Evolutionary conservation across 2,888 invertebrate species (phyloP).

Genomic region (Microchrysa polita): DNA sequence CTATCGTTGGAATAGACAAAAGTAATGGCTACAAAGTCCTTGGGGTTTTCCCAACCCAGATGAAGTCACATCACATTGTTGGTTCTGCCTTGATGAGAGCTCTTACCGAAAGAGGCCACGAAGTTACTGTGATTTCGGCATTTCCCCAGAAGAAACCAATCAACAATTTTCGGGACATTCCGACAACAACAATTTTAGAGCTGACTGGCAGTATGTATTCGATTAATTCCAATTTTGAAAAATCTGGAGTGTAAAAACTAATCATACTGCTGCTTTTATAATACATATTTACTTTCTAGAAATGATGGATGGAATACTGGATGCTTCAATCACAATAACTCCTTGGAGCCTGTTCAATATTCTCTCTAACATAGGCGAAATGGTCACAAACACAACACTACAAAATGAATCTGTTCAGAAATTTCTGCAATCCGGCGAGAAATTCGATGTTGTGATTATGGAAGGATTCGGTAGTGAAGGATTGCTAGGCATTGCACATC

Average conservation of each 20-base stretch:
- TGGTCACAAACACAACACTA: slow-evolving; percentile 54
- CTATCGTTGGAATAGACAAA: background rate
- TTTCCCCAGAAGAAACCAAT: slow-evolving; percentile 50
- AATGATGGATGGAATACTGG: too few relatives aligned
- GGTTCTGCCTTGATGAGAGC: slow-evolving; percentile 59
- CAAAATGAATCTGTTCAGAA: slow-evolving; percentile 53
- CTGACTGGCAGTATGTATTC: too few relatives aligned
- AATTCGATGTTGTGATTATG: slow-evolving; percentile 58
- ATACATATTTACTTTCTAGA: too few relatives aligned
- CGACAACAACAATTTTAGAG: slow-evolving; percentile 47
- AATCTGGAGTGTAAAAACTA: too few relatives aligned
- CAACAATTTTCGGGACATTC: slow-evolving; percentile 50
- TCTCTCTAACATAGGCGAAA: slow-evolving; percentile 52
- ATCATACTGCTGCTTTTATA: too few relatives aligned
- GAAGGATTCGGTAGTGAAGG: slow-evolving; percentile 63
- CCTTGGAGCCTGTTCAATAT: too few relatives aligned
- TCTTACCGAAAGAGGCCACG: slow-evolving; percentile 58
- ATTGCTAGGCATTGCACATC: slow-evolving; percentile 55
- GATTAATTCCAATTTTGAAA: too few relatives aligned
- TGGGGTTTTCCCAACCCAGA: slow-evolving; percentile 47
- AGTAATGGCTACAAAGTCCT: slow-evolving; percentile 29
- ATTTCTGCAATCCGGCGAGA: slow-evolving; percentile 50
- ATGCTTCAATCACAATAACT: too few relatives aligned
- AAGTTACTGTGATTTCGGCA: slow-evolving; percentile 57
- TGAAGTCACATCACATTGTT: slow-evolving; percentile 56